Evolutionary conservation across 2,113 vertebrate genomes (phyloP).

Genomic region (Tautogolabrus adspersus): DNA sequence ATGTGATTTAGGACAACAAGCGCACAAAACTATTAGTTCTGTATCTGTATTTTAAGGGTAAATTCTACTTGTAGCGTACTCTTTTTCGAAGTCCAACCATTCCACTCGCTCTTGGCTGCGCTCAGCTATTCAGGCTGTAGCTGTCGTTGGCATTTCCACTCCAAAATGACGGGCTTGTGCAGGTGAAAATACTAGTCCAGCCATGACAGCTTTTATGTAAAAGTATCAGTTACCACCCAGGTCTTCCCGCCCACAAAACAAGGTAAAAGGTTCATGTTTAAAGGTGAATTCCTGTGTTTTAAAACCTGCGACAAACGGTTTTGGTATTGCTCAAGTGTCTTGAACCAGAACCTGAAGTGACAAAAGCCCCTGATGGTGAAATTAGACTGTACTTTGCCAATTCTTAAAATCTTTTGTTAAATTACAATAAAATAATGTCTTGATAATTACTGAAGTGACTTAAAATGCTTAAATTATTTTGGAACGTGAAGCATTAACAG

Average conservation of each 20-base stretch:
- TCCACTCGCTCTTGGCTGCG: constrained; percentile 21
- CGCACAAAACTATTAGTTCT: constrained; percentile 27
- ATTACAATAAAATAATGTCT: too few relatives aligned
- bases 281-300: too few relatives aligned
- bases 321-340: too few relatives aligned
- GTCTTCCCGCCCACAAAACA: constrained; percentile 3
- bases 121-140: constrained; percentile 43
- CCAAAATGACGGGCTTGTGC: constrained; percentile 55
- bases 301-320: too few relatives aligned
- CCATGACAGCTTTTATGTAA: constrained; percentile 17
- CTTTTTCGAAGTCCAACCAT: constrained; percentile 13
- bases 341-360: too few relatives aligned
- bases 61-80: constrained; percentile 10
- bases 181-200: constrained; percentile 50
- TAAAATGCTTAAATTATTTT: too few relatives aligned
- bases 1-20: constrained; percentile 38
- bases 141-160: constrained; percentile 39
- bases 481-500: too few relatives aligned
- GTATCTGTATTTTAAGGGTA: constrained; percentile 11
- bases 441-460: too few relatives aligned
- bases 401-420: too few relatives aligned
- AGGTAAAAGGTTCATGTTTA: constrained; percentile 62
- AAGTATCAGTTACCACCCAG: constrained; percentile 12
- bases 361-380: too few relatives aligned
- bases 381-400: too few relatives aligned